Base-by-base conservation (phyloP, 92 coral and sea anemone genomes). In the Zoanthus sociatus region DNA sequence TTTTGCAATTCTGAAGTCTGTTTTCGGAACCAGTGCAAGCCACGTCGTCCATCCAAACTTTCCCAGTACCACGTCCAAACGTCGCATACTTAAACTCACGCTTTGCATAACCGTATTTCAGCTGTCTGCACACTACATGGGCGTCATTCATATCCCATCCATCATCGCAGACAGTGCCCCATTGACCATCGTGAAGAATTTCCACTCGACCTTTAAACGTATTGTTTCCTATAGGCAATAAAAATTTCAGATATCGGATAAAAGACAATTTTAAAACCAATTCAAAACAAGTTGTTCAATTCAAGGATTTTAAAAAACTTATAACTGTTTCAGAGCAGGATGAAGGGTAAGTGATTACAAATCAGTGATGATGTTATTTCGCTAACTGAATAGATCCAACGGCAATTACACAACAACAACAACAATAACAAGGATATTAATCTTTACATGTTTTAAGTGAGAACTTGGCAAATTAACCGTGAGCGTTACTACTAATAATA, bases 141-240 rank as follows among this genome's bases (percentile, higher is more conserved):
- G 94, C 97, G 30, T 94, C 98, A 0, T 79, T 64, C 14, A 70
- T 83, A n/a, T 90, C 94, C 87, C 94, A 97, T 47, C 86, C 89
- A 64, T 97, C 95, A 30, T 92, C 98, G 64, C 99, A 97, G 1
- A 97, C 87, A 17, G 99, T 97, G 4, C 99, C 99, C 99, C 99
- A 97, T 11, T 78, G 77, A 1, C 98, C 99, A 4, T 92, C 53
- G 71, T 90, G 79, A 8, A 87, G 71, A 30, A 97, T 44, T 77
- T 97, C 98, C 64, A 95, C 89, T 37, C 96, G 95, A 4, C 99
- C 99, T 78, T 84, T 92, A 45, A 69, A 63, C 4, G 93, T 81
- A 45, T 70, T 63, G 84, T 94, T 79, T 4, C 73, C 84, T 79
- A 26, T 26, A 42, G 5, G 73, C 15, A 9, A 63, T 18, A 54